These are phyloP conservation scores for Urocitellus parryii DNA, from an alignment of 2,113 vertebrate species.

Conservation along the genomic window DNA sequence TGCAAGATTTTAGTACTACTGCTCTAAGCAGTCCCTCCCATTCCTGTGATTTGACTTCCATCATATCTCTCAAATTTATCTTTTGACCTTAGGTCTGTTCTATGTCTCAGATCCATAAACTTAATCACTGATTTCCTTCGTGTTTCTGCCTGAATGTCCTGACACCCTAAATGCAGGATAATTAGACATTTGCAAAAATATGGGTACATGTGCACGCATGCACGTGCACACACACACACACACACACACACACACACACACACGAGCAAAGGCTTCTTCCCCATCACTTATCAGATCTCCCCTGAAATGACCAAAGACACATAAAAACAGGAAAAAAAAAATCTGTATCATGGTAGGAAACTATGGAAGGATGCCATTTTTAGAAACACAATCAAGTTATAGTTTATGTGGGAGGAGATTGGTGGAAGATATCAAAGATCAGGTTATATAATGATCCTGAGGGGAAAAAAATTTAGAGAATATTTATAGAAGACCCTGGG, in stretches of 20 bases:
- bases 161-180: background rate
- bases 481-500: background rate
- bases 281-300: background rate
- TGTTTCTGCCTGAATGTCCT: background rate
- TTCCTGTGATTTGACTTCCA: background rate
- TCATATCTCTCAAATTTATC: background rate
- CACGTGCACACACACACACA: background rate
- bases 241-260: background rate
- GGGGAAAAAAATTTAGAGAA: background rate
- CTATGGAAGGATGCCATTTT: background rate
- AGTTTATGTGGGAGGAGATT: background rate
- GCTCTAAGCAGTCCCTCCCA: background rate
- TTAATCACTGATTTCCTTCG: background rate
- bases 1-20: background rate
- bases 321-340: conserved; percentile 1
- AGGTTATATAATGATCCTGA: background rate
- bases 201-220: too few species aligned
- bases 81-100: background rate
- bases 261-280: background rate
- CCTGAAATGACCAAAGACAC: conserved; percentile 38
- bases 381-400: background rate
- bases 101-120: background rate
- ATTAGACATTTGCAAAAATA: background rate
- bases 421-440: background rate
- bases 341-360: background rate